Base-by-base conservation (phyloP, 2,888 invertebrate species). In the Drosophila longiperda region DNA sequence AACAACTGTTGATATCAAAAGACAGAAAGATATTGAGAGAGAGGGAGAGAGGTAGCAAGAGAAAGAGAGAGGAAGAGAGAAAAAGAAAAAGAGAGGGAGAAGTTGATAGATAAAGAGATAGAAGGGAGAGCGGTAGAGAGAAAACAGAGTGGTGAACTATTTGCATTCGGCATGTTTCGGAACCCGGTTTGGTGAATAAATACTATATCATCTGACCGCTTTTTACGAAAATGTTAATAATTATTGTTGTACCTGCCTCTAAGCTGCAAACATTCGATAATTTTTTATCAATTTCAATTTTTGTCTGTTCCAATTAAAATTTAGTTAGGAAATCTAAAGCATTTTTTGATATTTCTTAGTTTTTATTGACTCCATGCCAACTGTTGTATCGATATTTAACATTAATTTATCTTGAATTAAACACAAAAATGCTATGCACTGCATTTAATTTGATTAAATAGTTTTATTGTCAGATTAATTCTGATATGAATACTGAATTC, bases 1-100 rank as follows among this genome's bases (percentile, higher is more conserved):
- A 78, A 66, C 75, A 75, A 78, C 75, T 75, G 75, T 75, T 75
- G 78, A 78, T 78, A 71, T 61, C 40, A 26, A 42, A 3, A 23
- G 11, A 9, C 8, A 29, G 15, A 20, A 9, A 17, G 6, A 66
- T 60, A 64, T 42, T 36, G 26, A 32, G n/a, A 11, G 6, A 9
- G 7, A 15, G 15, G 23, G 2, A 50, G n/a, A 20, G 20, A n/a
- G 17, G n/a, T 7, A 23, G 5, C 1, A 5, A 54, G 12, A 11
- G 12, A 3, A 20, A 5, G 8, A 20, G 3, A 17, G 7, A 36
- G 9, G 45, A 26, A 20, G 32, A 15, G 12, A 33, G 7, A 23
- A 17, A 32, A 20, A 36, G 45, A 34, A 12, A n/a, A 2, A 12
- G 3, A 3, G 11, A 12, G 36, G 45, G 15, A 40, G 38, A 11